These are phyloP conservation scores for Thymelicus lineola DNA, from an alignment of 2,888 invertebrate species.

Conservation along the genomic window DNA sequence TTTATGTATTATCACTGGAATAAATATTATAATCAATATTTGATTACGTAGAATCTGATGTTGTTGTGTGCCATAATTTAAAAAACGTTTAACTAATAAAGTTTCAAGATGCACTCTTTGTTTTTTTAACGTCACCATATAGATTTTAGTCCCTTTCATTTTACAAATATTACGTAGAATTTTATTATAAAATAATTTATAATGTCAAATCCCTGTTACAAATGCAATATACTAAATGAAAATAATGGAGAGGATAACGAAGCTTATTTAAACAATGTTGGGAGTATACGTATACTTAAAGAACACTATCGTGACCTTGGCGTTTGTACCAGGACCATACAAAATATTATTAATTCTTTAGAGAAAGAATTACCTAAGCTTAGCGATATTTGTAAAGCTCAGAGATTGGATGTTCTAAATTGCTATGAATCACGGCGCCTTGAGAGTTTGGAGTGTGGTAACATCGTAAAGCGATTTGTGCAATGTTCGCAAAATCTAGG, in stretches of 20 bases:
- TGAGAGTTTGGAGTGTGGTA: constrained; percentile 48
- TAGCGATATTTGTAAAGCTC: constrained; percentile 41
- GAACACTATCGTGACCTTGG: constrained; percentile 46
- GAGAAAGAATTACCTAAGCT: constrained; percentile 6
- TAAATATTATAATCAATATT: neutral
- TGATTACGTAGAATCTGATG: neutral
- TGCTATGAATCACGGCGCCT: constrained; percentile 46
- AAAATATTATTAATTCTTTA: constrained; percentile 33
- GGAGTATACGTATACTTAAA: constrained; percentile 16
- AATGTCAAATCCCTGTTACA: constrained; percentile 1
- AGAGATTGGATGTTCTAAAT: constrained; percentile 41
- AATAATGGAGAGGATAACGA: neutral
- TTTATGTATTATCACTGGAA: neutral
- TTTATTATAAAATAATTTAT: neutral
- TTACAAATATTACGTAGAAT: neutral
- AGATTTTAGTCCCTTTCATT: neutral
- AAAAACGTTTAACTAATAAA: neutral
- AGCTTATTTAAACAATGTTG: neutral
- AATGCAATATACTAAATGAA: neutral
- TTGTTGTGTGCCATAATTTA: neutral
- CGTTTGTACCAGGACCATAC: constrained; percentile 40
- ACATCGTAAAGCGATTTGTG: constrained; percentile 45
- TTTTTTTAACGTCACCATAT: constrained; percentile 2
- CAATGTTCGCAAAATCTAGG: constrained; percentile 47
- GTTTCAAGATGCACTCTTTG: neutral